Percentiles rank a stretch among this genome's conserved stretches.
phyloP scores from a whole-genome alignment of 2,797 vertebrate species.

The Danio jaintianensis region DNA sequence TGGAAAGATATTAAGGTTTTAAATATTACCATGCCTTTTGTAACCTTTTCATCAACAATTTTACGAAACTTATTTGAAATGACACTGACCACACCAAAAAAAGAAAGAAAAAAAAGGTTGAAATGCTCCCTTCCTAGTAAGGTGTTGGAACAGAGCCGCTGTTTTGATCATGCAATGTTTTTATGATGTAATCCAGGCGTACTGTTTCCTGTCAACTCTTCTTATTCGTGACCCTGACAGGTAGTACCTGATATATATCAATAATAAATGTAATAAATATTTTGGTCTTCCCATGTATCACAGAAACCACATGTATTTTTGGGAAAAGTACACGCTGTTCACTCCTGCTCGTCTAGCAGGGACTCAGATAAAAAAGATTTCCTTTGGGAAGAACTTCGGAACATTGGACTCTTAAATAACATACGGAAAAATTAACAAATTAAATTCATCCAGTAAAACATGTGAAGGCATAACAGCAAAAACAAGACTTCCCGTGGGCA shows the following conservation, averaged over 20 bases:
- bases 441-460: neutral
- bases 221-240: neutral
- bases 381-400: neutral
- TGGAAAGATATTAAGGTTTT: too few relatives aligned
- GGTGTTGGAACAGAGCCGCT: neutral
- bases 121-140: neutral
- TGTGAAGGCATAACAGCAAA: neutral
- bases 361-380: neutral
- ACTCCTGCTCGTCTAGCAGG: neutral
- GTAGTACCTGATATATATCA: neutral
- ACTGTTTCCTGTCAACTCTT: neutral
- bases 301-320: conserved; percentile 1
- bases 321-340: conserved; percentile 13
- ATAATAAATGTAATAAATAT: neutral
- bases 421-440: neutral
- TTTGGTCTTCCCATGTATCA: neutral
- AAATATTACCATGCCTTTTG: neutral
- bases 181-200: neutral
- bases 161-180: neutral
- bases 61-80: too few relatives aligned
- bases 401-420: neutral
- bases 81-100: too few relatives aligned
- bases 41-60: neutral
- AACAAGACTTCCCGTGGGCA: neutral
- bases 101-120: neutral